Evolutionary conservation across 2,113 vertebrate genomes (phyloP).

Genomic region (Galbula dea): DNA sequence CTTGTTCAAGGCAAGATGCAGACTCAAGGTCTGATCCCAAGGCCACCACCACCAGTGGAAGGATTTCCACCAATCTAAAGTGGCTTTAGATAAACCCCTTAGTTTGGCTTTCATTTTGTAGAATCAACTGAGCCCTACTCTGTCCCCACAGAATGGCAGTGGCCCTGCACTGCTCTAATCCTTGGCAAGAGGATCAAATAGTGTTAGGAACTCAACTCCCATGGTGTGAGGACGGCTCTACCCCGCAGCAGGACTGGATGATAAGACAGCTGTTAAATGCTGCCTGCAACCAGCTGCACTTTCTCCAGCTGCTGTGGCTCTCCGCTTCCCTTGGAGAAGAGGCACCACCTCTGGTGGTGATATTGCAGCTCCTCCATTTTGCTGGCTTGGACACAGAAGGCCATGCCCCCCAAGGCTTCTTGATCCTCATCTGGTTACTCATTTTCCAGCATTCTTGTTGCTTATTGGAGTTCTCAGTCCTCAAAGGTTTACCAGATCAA

Average conservation of each 20-base stretch:
- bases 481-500: neutral
- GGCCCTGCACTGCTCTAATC: neutral
- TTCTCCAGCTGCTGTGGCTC: neutral
- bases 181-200: neutral
- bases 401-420: neutral
- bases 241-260: neutral
- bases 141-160: neutral
- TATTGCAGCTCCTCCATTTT: neutral
- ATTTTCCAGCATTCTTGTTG: neutral
- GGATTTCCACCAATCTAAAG: neutral
- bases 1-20: neutral
- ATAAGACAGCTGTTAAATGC: neutral
- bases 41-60: neutral
- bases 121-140: neutral
- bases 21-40: neutral
- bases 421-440: neutral
- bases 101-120: neutral
- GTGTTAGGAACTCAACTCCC: neutral
- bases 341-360: neutral
- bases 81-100: neutral
- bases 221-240: fast-evolving
- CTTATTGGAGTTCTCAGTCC: neutral
- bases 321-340: neutral
- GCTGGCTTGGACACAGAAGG: neutral
- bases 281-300: neutral